Evolutionary conservation across 1,140 invertebrate genomes (phyloP), one percentile per base, ranked within the genome.

Genomic region (Micrasema minimum): DNA sequence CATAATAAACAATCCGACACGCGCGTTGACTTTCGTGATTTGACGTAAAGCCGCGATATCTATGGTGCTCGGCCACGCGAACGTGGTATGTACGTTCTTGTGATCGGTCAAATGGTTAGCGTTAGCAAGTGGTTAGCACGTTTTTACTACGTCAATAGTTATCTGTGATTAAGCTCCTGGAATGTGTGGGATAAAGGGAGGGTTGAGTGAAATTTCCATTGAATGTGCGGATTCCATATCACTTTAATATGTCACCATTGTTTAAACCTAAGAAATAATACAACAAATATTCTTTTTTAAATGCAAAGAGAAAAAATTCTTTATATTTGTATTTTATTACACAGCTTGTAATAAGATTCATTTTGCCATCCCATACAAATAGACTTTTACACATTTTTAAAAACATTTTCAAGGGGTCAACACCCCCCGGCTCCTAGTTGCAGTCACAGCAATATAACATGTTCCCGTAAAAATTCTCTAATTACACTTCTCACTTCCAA

Each of bases 371-470:
- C 72, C 72, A 68, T 71, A 75, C 59, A 26, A 26, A 59, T 59
- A 59, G 55, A 59, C 55, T 59, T 59, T 59, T 59, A 59, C 55
- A 59, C 55, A 59, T 59, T 59, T 59, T 59, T 59, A 37, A 43
- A 62, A 61, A 62, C 43, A 45, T 45, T 46, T 62, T 26, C 38
- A 9, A 35, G 9, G 31, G 11, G 57, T 3, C 43, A 6, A 11
- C 16, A 45, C 10, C 23, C 6, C 14, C 45, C 45, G 18, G 31
- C 12, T 26, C 14, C 16, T 18, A 75, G 72, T 75, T 75, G 72
- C 72, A 75, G 72, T 75, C 72, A 75, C 72, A 75, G 72, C 72
- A 75, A 71, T 75, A 66, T 67, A n/a, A 74, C 72, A 70, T 74
- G 72, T 74, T 74, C 68, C 72, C 72, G 57, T 38, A 68, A 22